Conservation (phyloP, 2,888 invertebrate species). For the Pristionchus japonicus region DNA sequence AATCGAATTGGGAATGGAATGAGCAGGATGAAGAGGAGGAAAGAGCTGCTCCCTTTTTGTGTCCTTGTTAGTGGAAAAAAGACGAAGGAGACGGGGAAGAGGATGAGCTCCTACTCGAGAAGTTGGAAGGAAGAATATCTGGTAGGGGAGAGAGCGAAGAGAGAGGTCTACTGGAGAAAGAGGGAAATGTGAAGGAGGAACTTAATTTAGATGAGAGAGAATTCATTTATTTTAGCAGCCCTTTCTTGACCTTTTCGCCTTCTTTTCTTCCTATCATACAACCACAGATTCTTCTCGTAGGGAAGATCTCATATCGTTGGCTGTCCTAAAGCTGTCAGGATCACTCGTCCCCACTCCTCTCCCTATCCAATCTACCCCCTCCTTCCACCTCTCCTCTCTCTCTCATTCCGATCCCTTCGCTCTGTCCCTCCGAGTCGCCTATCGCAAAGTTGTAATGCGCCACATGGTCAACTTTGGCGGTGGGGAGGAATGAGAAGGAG, state of each 20-base stretch:
- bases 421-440: conserved; percentile 46
- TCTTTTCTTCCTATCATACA: background rate
- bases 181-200: conserved; percentile 44
- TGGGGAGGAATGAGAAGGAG: conserved; percentile 5
- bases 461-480: conserved; percentile 42
- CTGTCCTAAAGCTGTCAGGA: conserved; percentile 40
- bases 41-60: conserved; percentile 43
- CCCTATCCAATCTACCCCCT: background rate
- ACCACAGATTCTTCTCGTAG: background rate
- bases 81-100: conserved; percentile 42
- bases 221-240: background rate
- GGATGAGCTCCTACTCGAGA: conserved; percentile 18
- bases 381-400: background rate
- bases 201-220: conserved; percentile 14
- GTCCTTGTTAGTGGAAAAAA: conserved; percentile 49
- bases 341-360: conserved; percentile 10
- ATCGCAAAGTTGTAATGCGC: conserved; percentile 40
- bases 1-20: conserved; percentile 39
- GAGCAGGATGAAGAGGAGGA: conserved; percentile 32
- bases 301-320: background rate
- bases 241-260: background rate
- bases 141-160: background rate
- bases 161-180: conserved; percentile 36
- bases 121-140: background rate
- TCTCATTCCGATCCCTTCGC: conserved; percentile 20